Evolutionary conservation across 1,140 invertebrate species (phyloP).

Genomic region (Caerostris extrusa): DNA sequence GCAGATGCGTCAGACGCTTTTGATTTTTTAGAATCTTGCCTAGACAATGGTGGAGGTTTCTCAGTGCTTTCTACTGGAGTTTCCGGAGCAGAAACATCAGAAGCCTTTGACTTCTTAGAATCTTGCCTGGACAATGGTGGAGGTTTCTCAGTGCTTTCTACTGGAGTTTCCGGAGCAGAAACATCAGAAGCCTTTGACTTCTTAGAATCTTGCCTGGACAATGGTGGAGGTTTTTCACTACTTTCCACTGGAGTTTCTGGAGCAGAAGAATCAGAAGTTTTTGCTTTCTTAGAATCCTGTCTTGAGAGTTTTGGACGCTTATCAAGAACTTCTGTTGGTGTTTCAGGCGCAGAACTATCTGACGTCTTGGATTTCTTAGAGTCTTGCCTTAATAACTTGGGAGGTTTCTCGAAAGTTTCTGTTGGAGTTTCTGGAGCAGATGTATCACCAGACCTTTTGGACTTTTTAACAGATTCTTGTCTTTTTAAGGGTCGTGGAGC

Average conservation of each 20-base stretch:
- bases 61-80: conserved; percentile 16
- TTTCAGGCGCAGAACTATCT: conserved; percentile 30
- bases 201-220: conserved; percentile 37
- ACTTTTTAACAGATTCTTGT: conserved; percentile 51
- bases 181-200: conserved; percentile 29
- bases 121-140: conserved; percentile 46
- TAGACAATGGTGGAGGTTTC: background rate
- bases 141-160: background rate
- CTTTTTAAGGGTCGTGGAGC: background rate
- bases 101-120: conserved; percentile 55
- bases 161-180: conserved; percentile 38
- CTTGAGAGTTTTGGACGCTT: background rate
- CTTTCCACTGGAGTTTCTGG: conserved; percentile 27
- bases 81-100: conserved; percentile 43
- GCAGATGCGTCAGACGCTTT: background rate
- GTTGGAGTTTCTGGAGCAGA: conserved; percentile 61
- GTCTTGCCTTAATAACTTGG: conserved; percentile 18
- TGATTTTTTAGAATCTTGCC: conserved; percentile 47
- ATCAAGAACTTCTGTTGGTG: background rate
- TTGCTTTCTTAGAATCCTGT: conserved; percentile 33
- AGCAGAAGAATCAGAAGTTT: background rate
- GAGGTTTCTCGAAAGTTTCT: background rate
- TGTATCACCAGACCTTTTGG: conserved; percentile 5
- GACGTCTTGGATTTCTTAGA: conserved; percentile 50
- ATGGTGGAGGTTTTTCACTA: background rate